A percentile compares a stretch with the other conserved stretches of the same genome.
phyloP scores from a whole-genome alignment of 2,113 vertebrate genomes.

The Rhinolophus sinicus region DNA sequence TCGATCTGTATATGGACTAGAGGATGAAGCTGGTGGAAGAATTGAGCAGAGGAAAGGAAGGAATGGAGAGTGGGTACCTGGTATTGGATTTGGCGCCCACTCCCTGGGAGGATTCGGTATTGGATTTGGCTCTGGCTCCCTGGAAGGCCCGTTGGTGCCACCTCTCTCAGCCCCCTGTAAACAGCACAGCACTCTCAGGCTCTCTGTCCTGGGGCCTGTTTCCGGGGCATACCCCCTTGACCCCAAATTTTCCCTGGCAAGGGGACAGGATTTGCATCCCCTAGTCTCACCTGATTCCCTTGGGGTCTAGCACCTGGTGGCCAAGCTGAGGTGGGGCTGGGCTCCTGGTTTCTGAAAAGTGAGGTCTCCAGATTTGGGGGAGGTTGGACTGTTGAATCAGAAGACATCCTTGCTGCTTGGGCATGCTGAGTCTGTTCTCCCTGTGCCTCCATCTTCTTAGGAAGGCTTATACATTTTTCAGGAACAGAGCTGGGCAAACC shows the following conservation, averaged over 20 bases:
- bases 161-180: neutral
- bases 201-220: neutral
- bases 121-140: neutral
- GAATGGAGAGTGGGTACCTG: conserved; percentile 27
- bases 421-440: neutral
- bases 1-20: neutral
- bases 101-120: neutral
- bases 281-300: conserved; percentile 40
- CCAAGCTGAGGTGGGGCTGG: neutral
- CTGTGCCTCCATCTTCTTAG: neutral
- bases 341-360: neutral
- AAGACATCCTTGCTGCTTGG: neutral
- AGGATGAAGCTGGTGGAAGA: neutral
- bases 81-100: neutral
- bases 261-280: neutral
- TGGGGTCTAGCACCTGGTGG: neutral
- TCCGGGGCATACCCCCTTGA: neutral
- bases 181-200: conserved; percentile 21
- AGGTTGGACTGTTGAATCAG: neutral
- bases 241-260: neutral
- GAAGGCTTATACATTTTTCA: neutral
- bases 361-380: conserved; percentile 10
- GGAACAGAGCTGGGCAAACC: neutral
- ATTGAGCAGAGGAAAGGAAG: neutral
- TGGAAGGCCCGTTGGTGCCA: neutral